Evolutionary conservation across 2,113 vertebrate species (phyloP).

Genomic region (Struthio camelus): DNA sequence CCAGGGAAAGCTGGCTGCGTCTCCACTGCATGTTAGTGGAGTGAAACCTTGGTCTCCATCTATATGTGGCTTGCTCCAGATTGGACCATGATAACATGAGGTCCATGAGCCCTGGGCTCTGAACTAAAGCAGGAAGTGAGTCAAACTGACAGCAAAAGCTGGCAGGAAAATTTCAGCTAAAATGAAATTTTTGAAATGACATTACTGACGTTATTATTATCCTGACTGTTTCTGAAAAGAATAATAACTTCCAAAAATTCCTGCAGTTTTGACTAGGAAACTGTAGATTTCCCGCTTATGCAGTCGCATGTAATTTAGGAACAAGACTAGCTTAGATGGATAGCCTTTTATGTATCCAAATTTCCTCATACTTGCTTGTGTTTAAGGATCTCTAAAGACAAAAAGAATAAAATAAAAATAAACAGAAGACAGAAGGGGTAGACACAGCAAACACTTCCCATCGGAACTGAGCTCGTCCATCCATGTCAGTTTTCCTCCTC

Average conservation of each 20-base stretch:
- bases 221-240: neutral
- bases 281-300: neutral
- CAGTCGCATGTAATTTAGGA: neutral
- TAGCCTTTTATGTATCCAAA: neutral
- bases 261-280: neutral
- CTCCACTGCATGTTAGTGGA: neutral
- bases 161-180: neutral
- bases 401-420: neutral
- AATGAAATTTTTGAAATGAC: neutral
- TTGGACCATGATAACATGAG: neutral
- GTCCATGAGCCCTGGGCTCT: neutral
- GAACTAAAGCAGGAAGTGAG: neutral
- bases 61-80: neutral
- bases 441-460: neutral
- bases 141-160: neutral
- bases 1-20: neutral
- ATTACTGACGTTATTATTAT: too few species aligned
- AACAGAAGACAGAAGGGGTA: neutral
- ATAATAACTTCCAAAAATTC: neutral
- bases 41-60: neutral
- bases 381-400: neutral
- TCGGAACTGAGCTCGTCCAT: neutral
- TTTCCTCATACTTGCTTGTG: neutral
- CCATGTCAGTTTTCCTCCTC: neutral
- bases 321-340: neutral